Evolutionary conservation across 1,140 invertebrate species (phyloP), one percentile per base, ranked within the genome.

Genomic region (Drosophila subobscura): DNA sequence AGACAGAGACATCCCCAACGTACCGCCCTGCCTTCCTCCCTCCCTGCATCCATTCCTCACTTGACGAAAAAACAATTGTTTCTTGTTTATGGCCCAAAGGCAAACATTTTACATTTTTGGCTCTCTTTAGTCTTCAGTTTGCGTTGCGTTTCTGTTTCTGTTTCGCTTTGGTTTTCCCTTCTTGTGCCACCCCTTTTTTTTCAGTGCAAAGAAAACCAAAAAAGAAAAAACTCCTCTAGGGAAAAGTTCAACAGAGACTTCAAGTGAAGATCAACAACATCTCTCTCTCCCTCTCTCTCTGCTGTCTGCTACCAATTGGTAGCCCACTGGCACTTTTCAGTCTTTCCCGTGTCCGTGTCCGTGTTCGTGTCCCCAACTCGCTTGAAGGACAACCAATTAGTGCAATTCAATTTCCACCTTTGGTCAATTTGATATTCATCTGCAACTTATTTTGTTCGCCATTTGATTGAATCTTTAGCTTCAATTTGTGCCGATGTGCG

Each of bases 11-110:
- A 33, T 33, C 29, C 29, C 2, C 33, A 27, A 1, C 25, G 3
- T 10, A 4, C 14, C 20, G 8, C 14, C 4, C 4, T n/a, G n/a
- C n/a, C 54, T 53, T 8, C n/a, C 45, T 40, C 37, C 14, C 23
- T 12, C 45, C 33, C 20, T 33, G 25, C 22, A 45, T 55, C 52
- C 16, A 20, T 20, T 45, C 40, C 49, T 49, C 20, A 56, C 57
- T 49, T 41, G 53, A 20, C 49, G 41, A 58, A 79, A 80, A 83
- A 84, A 79, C 79, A 83, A 83, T 83, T 83, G 70, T 84, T 83
- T 84, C 70, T 71, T 84, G 64, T 84, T 79, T 84, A 83, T 78
- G 59, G 64, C 75, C 65, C 20, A 44, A 74, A 67, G 79, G 75
- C 75, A 79, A 68, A 67, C 63, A 84, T 84, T 83, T 84, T 56